phyloP scores from a whole-genome alignment of 30 jellyfish, hydroid and myxozoan species.

The Aurelia aurita complex sp. Pacific region DNA sequence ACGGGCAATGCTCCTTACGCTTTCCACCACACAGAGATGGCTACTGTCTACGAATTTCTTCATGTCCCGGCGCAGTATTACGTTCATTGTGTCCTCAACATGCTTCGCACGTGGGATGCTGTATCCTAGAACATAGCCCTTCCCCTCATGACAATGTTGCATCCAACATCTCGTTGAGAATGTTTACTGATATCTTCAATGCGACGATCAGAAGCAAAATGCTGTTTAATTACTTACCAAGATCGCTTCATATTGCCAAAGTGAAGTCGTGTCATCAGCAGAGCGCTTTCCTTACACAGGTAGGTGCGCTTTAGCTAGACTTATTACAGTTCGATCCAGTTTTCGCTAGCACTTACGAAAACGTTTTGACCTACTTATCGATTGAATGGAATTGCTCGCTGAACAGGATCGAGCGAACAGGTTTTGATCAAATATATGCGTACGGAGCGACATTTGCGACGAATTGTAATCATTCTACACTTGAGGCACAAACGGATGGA shows the following conservation, averaged over 20 bases:
- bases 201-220: slow-evolving; percentile 22
- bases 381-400: too few species aligned
- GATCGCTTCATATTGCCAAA: slow-evolving; percentile 18
- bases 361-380: too few species aligned
- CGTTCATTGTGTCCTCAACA: slow-evolving; percentile 22
- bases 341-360: too few species aligned
- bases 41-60: slow-evolving; percentile 31
- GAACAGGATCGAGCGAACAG: too few species aligned
- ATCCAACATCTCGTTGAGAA: slow-evolving; percentile 17
- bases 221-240: slow-evolving; percentile 9
- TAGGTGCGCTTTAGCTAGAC: slow-evolving; percentile 25
- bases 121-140: slow-evolving; percentile 43
- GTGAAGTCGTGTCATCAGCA: slow-evolving; percentile 52
- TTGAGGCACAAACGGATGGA: too few species aligned
- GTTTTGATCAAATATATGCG: too few species aligned
- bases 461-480: too few species aligned
- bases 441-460: too few species aligned
- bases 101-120: slow-evolving; percentile 17
- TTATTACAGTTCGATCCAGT: background rate
- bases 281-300: slow-evolving; percentile 61
- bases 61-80: slow-evolving; percentile 67
- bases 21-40: slow-evolving; percentile 47
- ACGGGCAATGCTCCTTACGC: slow-evolving; percentile 35
- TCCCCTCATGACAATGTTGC: background rate
- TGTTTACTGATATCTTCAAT: slow-evolving; percentile 37